Conservation (phyloP, 2,113 vertebrate species). For the Triplophysa tibetana region DNA sequence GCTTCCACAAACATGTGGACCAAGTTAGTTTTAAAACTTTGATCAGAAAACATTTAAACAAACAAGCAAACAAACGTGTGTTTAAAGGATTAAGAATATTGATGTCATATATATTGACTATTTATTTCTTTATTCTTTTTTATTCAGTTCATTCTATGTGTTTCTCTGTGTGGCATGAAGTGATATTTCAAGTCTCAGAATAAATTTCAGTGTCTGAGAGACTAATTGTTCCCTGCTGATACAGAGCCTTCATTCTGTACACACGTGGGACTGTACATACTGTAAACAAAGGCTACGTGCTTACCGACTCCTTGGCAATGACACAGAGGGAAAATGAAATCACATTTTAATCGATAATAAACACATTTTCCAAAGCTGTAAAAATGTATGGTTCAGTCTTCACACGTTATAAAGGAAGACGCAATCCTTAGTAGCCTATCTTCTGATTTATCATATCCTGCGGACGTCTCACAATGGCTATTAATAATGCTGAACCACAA, state of each 20-base stretch:
- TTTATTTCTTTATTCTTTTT: not conserved
- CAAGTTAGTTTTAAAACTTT: no score
- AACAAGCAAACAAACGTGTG: no score
- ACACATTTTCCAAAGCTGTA: not conserved
- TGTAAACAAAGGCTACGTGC: constrained; percentile 29
- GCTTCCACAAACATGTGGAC: not conserved
- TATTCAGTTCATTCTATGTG: no score
- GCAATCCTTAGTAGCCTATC: not conserved
- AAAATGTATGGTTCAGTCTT: not conserved
- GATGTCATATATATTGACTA: not conserved
- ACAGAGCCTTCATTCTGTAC: not conserved
- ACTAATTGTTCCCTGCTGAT: constrained; percentile 5
- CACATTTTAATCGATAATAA: not conserved
- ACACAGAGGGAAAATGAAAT: constrained; percentile 17
- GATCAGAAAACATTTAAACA: no score
- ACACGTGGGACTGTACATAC: not conserved
- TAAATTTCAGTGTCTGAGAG: not conserved
- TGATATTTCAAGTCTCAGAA: not conserved
- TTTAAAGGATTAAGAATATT: no score
- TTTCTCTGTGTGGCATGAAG: not conserved
- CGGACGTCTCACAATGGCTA: not conserved
- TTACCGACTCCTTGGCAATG: constrained; percentile 8
- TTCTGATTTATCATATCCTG: not conserved
- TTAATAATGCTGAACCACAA: not conserved
- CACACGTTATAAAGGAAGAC: not conserved